A percentile compares a stretch with the other conserved stretches of the same genome.
Evolutionary conservation across 2,888 invertebrate genomes (phyloP).

Genomic region (Microchrysa polita): DNA sequence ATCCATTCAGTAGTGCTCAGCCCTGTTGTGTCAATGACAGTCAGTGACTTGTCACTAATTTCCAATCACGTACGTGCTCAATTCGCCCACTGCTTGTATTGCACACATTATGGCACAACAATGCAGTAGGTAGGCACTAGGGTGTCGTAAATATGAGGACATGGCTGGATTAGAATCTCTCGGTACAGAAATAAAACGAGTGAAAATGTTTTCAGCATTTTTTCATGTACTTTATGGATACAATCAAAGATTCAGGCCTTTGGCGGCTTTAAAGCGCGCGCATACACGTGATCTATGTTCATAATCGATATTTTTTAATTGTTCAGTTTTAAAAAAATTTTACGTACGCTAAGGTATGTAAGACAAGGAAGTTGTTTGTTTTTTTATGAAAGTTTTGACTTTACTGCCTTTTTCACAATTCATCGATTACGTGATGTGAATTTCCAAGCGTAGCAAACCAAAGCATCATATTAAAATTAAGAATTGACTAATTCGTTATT

Average conservation of each 20-base stretch:
- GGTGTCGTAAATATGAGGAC: conserved; percentile 14
- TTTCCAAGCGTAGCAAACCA: too few species aligned
- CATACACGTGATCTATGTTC: not conserved
- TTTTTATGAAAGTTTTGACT: too few species aligned
- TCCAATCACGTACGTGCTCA: conserved; percentile 41
- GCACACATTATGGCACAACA: not conserved
- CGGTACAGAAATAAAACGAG: conserved; percentile 1
- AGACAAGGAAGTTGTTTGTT: too few species aligned
- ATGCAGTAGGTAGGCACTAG: not conserved
- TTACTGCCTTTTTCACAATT: too few species aligned
- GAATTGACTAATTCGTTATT: too few species aligned
- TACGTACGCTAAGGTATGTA: too few species aligned
- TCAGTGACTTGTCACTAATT: conserved; percentile 36
- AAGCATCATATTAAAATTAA: too few species aligned
- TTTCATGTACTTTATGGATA: conserved; percentile 29
- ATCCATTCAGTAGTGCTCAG: not conserved
- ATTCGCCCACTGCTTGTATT: not conserved
- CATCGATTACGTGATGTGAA: too few species aligned
- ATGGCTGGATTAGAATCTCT: conserved; percentile 22
- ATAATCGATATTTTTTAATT: conserved; percentile 1
- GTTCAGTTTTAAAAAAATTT: too few species aligned
- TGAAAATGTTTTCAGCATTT: conserved; percentile 21
- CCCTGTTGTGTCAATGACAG: conserved; percentile 26
- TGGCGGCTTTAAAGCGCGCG: not conserved
- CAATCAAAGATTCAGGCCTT: conserved; percentile 18